Evolutionary conservation across 2,797 vertebrate genomes (phyloP), one percentile per base, ranked within the genome.

Genomic region (Vipera latastei): DNA sequence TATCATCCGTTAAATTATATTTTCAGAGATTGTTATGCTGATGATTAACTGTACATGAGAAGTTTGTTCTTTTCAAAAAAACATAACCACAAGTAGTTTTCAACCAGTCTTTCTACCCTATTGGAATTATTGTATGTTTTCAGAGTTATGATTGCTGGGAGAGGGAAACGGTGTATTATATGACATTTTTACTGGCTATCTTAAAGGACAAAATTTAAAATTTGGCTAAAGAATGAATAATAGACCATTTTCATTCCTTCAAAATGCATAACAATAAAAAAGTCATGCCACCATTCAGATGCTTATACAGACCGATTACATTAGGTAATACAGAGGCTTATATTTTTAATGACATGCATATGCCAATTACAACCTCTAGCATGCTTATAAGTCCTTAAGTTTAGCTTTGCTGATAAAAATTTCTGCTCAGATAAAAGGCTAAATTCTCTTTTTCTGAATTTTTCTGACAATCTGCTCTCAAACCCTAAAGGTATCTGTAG

Each of bases 121-220:
- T 53, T 87, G 38, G 20, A 83, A 83, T 83, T 83, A 48, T 83
- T 25, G 22, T 18, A 44, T 83, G 38, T 26, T 2, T 0, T 85
- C 48, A 91, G 69, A 83, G 7, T 0, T 0, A 86, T 92, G 87
- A 59, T 38, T n/a, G 28, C 85, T 7, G 20, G 11, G 25, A n/a
- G 12, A 69, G 8, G n/a, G 22, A 69, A 38, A 91, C 56, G 6
- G n/a, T 88, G 53, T 11, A 38, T 56, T 88, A 88, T 87, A 51
- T 26, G 22, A 12, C 25, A 87, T 51, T 26, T 89, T 93, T 94
- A 94, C 91, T 92, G 32, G 92, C 73, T 91, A 91, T 83, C 63
- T 93, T 83, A 73, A 89, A 93, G 57, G 90, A 90, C 91, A 96
- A 95, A 88, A 95, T 94, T 93, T 91, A 91, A 61, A 60, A 83